Evolutionary conservation across 37 sponge, comb jelly and placozoan species (phyloP), one percentile per base, ranked within the genome.

Genomic region (Hexactinellida sp.): DNA sequence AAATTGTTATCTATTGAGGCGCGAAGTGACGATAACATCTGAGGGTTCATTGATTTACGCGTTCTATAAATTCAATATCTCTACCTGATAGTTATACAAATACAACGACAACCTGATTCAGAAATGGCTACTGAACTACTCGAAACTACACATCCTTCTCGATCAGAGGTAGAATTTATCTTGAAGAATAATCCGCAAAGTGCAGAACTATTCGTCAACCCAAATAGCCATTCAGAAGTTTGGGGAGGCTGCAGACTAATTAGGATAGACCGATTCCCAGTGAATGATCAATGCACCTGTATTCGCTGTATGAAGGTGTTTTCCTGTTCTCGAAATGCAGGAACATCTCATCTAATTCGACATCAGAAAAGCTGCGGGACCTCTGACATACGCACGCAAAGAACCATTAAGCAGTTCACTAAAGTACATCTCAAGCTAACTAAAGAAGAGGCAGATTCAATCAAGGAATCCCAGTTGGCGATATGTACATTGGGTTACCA

Each of bases 401-500:
- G 47, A 13, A 41, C 47, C 47, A 41, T 41, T 41, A 41, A 41
- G 47, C 10, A n/a, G n/a, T n/a, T n/a, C n/a, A 5, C 47, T 41
- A 16, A 41, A 41, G 47, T 41, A 41, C 76, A 63, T 23, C 76
- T 63, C 76, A 63, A 63, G 30, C 76, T 32, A 63, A 63, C 76
- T 63, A 63, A 63, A 63, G 76, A 63, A 63, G 76, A 63, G 76
- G 76, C 76, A 63, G 76, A 28, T 63, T 63, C 76, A 63, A 63
- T 63, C 76, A 63, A 63, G 76, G 76, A 63, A 63, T 63, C 76
- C 76, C 76, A 63, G 76, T 63, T 63, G 76, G 21, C 76, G 76
- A 63, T 63, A 63, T 63, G 76, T 63, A 63, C 30, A 63, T 63
- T 63, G 76, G 76, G 30, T 63, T 10, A 63, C 76, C 76, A 63